These are phyloP conservation scores for Onychostoma macrolepis DNA, from an alignment of 2,113 vertebrate genomes.

Conservation along the genomic window DNA sequence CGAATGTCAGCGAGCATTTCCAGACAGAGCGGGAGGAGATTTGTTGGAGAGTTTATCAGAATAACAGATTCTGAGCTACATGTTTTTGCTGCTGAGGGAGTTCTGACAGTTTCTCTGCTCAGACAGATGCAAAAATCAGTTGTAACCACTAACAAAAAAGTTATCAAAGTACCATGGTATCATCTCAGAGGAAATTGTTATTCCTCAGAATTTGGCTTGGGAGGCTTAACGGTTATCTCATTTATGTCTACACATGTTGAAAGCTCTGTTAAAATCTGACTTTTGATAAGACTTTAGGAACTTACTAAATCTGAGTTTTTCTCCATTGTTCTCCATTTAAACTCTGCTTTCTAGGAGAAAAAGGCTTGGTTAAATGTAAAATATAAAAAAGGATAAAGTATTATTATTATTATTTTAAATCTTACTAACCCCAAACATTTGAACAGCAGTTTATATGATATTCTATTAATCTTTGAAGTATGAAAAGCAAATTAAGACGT, in stretches of 20 bases:
- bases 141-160: background rate
- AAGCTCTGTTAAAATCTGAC: background rate
- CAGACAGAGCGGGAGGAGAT: background rate
- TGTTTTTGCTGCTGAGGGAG: conserved; percentile 24
- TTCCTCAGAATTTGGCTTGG: background rate
- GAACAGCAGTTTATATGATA: background rate
- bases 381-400: background rate
- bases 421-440: background rate
- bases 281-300: background rate
- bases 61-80: background rate
- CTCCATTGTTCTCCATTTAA: too few relatives aligned
- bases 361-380: too few relatives aligned
- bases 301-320: background rate
- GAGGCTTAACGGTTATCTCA: background rate
- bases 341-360: background rate
- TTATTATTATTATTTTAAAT: background rate
- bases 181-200: background rate
- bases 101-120: background rate
- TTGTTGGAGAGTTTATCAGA: background rate
- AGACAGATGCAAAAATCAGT: conserved; percentile 6
- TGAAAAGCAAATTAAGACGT: background rate
- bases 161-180: background rate
- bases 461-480: background rate
- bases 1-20: conserved; percentile 26
- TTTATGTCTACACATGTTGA: background rate